phyloP scores from a whole-genome alignment of 1,140 invertebrate species.

The Ceratina japonica region DNA sequence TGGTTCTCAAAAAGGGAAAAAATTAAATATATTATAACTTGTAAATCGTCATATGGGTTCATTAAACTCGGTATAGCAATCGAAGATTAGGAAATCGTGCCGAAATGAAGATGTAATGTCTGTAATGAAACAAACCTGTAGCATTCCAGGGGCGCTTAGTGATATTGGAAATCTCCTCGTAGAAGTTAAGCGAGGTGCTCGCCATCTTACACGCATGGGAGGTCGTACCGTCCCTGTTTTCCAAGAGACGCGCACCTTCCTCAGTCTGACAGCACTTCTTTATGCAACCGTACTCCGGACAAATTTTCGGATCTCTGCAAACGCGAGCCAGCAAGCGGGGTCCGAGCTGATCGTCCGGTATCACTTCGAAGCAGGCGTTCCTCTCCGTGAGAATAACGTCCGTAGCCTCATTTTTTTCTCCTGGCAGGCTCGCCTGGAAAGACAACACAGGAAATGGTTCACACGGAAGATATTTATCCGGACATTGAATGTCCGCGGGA shows the following conservation, averaged over 20 bases:
- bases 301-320: slow-evolving; percentile 50
- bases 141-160: background rate
- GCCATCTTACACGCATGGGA: background rate
- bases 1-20: too few species aligned
- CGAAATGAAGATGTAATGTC: too few species aligned
- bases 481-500: background rate
- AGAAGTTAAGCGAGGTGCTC: slow-evolving; percentile 1
- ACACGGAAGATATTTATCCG: background rate
- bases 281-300: slow-evolving; percentile 50
- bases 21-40: too few species aligned
- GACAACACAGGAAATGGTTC: background rate
- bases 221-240: slow-evolving; percentile 22
- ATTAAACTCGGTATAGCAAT: too few species aligned
- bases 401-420: background rate
- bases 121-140: background rate
- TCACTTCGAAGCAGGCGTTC: slow-evolving; percentile 51
- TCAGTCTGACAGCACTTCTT: slow-evolving; percentile 59
- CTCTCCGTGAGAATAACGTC: slow-evolving; percentile 35
- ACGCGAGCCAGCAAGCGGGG: slow-evolving; percentile 37
- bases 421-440: slow-evolving; percentile 31
- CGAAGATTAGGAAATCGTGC: too few species aligned
- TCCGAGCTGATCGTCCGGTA: background rate
- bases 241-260: background rate
- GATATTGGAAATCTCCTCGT: slow-evolving; percentile 7
- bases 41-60: too few species aligned